Percentiles rank a stretch among this genome's conserved stretches.
phyloP scores from a whole-genome alignment of 2,113 vertebrate genomes.

The Helogale parvula region DNA sequence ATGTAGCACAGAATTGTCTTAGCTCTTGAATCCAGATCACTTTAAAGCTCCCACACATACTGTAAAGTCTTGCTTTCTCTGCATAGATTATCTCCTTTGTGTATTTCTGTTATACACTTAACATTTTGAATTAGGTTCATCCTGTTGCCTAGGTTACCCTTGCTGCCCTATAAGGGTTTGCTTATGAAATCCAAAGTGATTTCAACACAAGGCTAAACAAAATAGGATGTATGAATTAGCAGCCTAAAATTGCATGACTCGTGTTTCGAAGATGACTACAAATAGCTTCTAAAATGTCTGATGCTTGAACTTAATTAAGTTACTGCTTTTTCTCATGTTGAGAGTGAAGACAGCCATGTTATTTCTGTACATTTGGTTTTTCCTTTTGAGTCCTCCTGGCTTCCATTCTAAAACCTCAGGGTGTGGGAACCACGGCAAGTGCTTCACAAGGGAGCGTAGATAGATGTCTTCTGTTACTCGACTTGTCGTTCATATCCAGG shows the following conservation, averaged over 20 bases:
- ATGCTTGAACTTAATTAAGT: background rate
- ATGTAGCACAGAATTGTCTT: background rate
- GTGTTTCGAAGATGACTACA: background rate
- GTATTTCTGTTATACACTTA: background rate
- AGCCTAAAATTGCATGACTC: background rate
- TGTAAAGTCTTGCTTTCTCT: background rate
- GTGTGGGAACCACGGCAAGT: background rate
- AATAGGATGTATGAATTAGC: background rate
- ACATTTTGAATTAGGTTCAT: background rate
- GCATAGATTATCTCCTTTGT: background rate
- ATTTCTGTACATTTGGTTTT: background rate
- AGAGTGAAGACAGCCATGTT: background rate
- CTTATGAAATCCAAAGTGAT: conserved; percentile 36
- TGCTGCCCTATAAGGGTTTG: background rate
- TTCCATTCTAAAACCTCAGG: background rate
- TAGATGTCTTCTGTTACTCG: background rate
- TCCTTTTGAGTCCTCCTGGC: background rate
- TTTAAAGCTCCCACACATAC: background rate
- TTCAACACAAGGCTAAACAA: background rate
- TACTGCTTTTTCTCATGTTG: background rate
- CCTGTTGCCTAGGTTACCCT: background rate
- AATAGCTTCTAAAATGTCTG: background rate
- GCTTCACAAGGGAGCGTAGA: background rate
- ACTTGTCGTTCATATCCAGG: background rate
- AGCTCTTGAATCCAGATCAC: background rate